Evolutionary conservation across 23 tunicate genomes (phyloP), one percentile per base, ranked within the genome.

Genomic region (Diplosoma virens): DNA sequence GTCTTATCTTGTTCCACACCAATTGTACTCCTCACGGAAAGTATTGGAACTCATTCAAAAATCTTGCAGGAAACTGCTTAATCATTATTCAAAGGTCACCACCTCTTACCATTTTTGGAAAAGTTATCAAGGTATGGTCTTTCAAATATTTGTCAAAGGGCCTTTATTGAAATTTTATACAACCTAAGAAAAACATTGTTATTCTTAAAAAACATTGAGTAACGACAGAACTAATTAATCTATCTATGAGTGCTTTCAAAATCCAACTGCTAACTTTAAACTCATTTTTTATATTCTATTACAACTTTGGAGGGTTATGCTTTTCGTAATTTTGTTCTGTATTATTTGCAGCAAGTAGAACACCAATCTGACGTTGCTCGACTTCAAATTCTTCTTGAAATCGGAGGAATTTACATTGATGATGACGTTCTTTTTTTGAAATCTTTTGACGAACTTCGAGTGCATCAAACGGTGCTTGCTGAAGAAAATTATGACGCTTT

Each of bases 351-450:
- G 92, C 60, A 54, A 56, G 88, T 95, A 33, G 99, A 95, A 45
- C 99, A 95, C 60, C 86, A 68, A 37, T 89, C 96, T 0, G 99
- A 95, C 37, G 99, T 95, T 25, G 93, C 96, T 0, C 65, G 99
- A 59, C 65, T 95, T 16, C 87, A 95, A 28, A 82, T 95, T 29
- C 52, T 95, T 0, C 79, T 95, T 17, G 87, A 95, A 81, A 84
- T 89, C 47, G 99, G 99, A 17, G 99, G 99, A 67, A 95, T 95
- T 28, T 95, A 95, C 81, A 72, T 89, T 78, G 99, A 95, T 55
- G 96, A 89, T 69, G 99, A 95, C 59, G 71, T 89, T 25, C 30
- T 87, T 14, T 48, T 90, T 0, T 55, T 95, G 27, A 84, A 85
- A 67, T 88, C 99, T 27, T 48, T 94, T 26, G 58, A 94, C 32